Conservation (phyloP, 1,140 invertebrate genomes). For the Spodoptera litura region DNA sequence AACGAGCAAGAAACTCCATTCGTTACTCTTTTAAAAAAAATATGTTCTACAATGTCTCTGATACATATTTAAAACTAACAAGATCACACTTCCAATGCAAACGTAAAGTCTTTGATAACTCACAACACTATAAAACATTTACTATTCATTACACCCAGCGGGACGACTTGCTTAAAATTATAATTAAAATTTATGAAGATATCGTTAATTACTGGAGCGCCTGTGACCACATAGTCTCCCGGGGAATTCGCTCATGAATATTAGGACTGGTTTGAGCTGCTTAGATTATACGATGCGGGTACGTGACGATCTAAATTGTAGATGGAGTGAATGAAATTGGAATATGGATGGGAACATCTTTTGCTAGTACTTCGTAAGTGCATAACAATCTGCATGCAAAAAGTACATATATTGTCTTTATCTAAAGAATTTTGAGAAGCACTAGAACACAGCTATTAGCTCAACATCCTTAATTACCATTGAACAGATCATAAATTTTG, state of each 20-base stretch:
- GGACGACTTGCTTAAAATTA: constrained; percentile 34
- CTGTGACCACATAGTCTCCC: constrained; percentile 32
- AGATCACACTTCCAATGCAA: too few species aligned
- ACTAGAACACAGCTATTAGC: too few species aligned
- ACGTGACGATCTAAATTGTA: not conserved
- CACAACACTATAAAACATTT: constrained; percentile 17
- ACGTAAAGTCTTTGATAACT: constrained; percentile 2
- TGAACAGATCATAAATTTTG: too few species aligned
- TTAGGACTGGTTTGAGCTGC: not conserved
- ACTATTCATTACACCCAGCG: constrained; percentile 32
- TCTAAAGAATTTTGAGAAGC: too few species aligned
- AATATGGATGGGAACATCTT: not conserved
- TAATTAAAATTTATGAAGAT: constrained; percentile 36
- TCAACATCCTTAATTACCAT: too few species aligned
- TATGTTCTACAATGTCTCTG: too few species aligned
- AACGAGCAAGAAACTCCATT: too few species aligned
- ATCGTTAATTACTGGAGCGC: constrained; percentile 27
- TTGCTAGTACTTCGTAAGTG: too few species aligned
- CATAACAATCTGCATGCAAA: too few species aligned
- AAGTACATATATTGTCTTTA: too few species aligned
- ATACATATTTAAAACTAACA: too few species aligned
- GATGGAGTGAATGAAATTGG: not conserved
- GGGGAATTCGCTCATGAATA: constrained; percentile 30
- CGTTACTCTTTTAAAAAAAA: too few species aligned
- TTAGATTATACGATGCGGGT: not conserved